Evolutionary conservation across 1,140 invertebrate genomes (phyloP).

Genomic region (Saccostrea echinata): DNA sequence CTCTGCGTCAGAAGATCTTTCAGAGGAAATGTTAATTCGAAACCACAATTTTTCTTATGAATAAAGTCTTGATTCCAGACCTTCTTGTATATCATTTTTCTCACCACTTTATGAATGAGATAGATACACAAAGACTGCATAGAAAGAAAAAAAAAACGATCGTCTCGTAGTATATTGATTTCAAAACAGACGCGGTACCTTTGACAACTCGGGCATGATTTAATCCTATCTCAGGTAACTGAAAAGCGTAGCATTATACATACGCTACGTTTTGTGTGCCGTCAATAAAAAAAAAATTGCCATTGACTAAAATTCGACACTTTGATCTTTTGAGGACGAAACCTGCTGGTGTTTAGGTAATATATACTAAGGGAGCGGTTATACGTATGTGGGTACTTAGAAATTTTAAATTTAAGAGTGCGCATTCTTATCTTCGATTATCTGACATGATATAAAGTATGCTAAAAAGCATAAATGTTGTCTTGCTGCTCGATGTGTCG

Average conservation of each 20-base stretch:
- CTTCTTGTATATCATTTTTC: slow-evolving; percentile 25
- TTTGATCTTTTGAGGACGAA: slow-evolving; percentile 28
- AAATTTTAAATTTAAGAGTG: neutral
- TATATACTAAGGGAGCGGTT: neutral
- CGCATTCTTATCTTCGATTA: slow-evolving; percentile 14
- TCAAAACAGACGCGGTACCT: neutral
- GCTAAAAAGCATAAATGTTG: slow-evolving; percentile 3
- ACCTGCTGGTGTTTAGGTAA: neutral
- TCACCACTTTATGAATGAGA: slow-evolving; percentile 32
- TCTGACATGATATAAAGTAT: slow-evolving; percentile 1
- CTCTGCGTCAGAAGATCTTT: neutral
- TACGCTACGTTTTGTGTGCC: neutral
- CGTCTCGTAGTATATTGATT: slow-evolving; percentile 5
- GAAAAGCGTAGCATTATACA: slow-evolving; percentile 15
- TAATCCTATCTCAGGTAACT: slow-evolving; percentile 17
- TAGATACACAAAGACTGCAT: neutral
- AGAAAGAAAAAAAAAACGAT: neutral
- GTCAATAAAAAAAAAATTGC: neutral
- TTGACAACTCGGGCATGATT: slow-evolving; percentile 11
- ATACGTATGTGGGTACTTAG: slow-evolving; percentile 7
- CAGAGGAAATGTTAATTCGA: neutral
- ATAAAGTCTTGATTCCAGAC: neutral
- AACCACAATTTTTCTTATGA: neutral
- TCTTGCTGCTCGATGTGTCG: neutral
- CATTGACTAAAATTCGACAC: slow-evolving; percentile 31